Conservation (phyloP, 1,140 invertebrate species). For the Bombus soroeensis region DNA sequence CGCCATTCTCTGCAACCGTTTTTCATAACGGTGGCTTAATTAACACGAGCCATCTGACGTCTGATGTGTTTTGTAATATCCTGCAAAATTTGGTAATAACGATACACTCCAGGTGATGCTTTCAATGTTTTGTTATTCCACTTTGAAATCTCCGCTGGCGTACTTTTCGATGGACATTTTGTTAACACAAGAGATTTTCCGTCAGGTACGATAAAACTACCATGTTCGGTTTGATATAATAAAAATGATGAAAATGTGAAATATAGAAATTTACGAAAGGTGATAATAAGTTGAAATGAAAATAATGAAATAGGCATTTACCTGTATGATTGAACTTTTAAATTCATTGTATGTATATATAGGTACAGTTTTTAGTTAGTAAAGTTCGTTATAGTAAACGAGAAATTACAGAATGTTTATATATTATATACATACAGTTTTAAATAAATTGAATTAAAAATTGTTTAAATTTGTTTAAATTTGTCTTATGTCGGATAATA, state of each 20-base stretch:
- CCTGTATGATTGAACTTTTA: background rate
- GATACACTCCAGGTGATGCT: constrained; percentile 45
- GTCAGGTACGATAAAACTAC: background rate
- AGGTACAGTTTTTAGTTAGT: background rate
- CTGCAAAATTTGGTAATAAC: constrained; percentile 51
- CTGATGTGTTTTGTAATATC: constrained; percentile 58
- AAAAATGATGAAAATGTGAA: background rate
- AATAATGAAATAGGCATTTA: background rate
- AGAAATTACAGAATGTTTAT: background rate
- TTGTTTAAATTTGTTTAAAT: no score
- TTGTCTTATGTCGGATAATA: no score
- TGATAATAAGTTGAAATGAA: background rate
- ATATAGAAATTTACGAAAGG: background rate
- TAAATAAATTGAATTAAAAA: no score
- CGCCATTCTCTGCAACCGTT: constrained; percentile 35
- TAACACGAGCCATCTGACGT: constrained; percentile 39
- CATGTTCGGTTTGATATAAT: background rate
- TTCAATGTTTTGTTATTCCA: constrained; percentile 1
- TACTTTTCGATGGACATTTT: background rate
- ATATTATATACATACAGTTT: no score
- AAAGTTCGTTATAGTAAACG: background rate
- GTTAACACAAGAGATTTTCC: background rate
- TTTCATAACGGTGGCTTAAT: constrained; percentile 61
- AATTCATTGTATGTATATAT: background rate
- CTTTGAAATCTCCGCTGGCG: background rate